Percentiles rank a stretch among this genome's conserved stretches.
phyloP scores from a whole-genome alignment of 1,140 invertebrate genomes.

The Macrocentrus cingulum region DNA sequence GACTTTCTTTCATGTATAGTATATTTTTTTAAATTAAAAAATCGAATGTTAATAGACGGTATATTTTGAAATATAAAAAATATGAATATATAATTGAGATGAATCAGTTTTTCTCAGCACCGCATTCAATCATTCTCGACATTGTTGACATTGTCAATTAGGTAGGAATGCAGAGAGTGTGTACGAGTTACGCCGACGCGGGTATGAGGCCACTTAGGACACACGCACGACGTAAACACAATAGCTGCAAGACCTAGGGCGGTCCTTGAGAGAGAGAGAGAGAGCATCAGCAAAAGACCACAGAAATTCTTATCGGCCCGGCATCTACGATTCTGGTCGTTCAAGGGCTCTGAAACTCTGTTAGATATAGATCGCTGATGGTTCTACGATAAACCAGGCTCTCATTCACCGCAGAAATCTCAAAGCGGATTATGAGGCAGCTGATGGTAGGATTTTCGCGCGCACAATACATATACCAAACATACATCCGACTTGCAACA shows the following conservation, averaged over 20 bases:
- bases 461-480: too few relatives aligned
- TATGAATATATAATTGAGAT: too few relatives aligned
- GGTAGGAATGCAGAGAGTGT: too few relatives aligned
- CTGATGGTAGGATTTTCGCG: slow-evolving; percentile 38
- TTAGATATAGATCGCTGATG: slow-evolving; percentile 56
- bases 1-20: too few relatives aligned
- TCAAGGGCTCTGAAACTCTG: slow-evolving; percentile 46
- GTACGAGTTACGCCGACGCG: too few relatives aligned
- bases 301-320: slow-evolving; percentile 46
- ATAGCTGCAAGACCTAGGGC: slow-evolving; percentile 37
- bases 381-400: slow-evolving; percentile 40
- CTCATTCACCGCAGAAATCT: slow-evolving; percentile 44
- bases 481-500: slow-evolving; percentile 11
- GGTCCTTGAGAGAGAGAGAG: slow-evolving; percentile 40
- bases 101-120: too few relatives aligned
- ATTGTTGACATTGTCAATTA: too few relatives aligned
- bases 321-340: slow-evolving; percentile 35
- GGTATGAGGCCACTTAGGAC: slow-evolving; percentile 14
- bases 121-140: too few relatives aligned
- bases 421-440: slow-evolving; percentile 49
- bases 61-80: too few relatives aligned
- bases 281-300: too few relatives aligned
- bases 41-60: too few relatives aligned
- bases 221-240: slow-evolving; percentile 30
- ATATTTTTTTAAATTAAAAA: too few relatives aligned